Percentiles rank a stretch among this genome's conserved stretches.
phyloP scores from a whole-genome alignment of 2,797 vertebrate species.

The Sphaeramia orbicularis region DNA sequence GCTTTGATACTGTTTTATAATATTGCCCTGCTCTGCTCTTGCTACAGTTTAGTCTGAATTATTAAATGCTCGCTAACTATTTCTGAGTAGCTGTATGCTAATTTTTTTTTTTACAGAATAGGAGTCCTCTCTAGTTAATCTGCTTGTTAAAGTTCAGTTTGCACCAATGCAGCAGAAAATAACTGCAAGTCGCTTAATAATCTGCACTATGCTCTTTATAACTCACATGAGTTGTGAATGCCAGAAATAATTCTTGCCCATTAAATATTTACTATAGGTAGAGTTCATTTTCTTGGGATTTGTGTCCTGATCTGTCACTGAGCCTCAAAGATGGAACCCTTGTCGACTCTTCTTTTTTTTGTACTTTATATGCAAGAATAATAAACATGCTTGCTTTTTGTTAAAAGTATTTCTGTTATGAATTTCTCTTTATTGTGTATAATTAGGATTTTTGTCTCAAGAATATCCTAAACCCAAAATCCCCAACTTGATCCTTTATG shows the following conservation, averaged over 20 bases:
- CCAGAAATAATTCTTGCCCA: slow-evolving; percentile 38
- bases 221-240: slow-evolving; percentile 50
- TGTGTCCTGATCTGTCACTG: slow-evolving; percentile 57
- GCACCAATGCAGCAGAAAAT: slow-evolving; percentile 20
- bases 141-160: slow-evolving; percentile 33
- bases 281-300: slow-evolving; percentile 42
- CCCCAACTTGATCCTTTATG: slow-evolving; percentile 17
- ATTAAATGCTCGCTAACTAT: slow-evolving; percentile 1
- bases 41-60: slow-evolving; percentile 5
- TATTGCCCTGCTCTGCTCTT: slow-evolving; percentile 26
- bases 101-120: slow-evolving; percentile 19
- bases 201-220: slow-evolving; percentile 34
- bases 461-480: slow-evolving; percentile 52
- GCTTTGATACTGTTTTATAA: slow-evolving; percentile 22
- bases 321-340: slow-evolving; percentile 60
- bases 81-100: slow-evolving; percentile 21
- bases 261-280: slow-evolving; percentile 43
- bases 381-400: slow-evolving; percentile 77
- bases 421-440: slow-evolving; percentile 75
- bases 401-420: slow-evolving; percentile 71
- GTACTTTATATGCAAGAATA: slow-evolving; percentile 76
- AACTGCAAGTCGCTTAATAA: slow-evolving; percentile 8
- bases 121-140: slow-evolving; percentile 34
- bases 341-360: slow-evolving; percentile 64
- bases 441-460: slow-evolving; percentile 47